Conservation (phyloP, 2,888 invertebrate species). For the Pecten maximus region DNA sequence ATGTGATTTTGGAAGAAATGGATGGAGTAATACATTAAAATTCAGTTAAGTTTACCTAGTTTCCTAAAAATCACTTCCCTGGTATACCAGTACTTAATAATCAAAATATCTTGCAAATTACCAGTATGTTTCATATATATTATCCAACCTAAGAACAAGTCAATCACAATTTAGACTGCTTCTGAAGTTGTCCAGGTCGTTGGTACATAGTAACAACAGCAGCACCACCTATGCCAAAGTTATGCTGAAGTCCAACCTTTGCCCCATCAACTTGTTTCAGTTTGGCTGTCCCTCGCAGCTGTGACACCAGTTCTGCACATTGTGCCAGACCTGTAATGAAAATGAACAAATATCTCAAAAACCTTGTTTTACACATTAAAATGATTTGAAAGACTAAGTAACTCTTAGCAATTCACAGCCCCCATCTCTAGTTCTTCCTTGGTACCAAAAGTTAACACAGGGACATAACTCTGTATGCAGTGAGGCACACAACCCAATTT, state of each 20-base stretch:
- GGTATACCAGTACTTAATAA: too few species aligned
- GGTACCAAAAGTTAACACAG: too few species aligned
- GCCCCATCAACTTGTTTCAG: slow-evolving; percentile 91
- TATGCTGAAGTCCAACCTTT: slow-evolving; percentile 95
- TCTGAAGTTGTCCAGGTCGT: slow-evolving; percentile 56
- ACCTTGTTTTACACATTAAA: too few species aligned
- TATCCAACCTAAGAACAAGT: neutral
- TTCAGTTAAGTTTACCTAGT: too few species aligned
- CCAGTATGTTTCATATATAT: too few species aligned
- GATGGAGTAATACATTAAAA: too few species aligned
- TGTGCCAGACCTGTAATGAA: slow-evolving; percentile 88
- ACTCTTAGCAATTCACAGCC: neutral
- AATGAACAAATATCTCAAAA: neutral
- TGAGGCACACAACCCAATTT: too few species aligned
- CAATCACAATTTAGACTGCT: slow-evolving; percentile 33
- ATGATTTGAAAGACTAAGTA: too few species aligned
- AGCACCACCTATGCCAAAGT: slow-evolving; percentile 96
- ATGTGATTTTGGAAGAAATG: too few species aligned
- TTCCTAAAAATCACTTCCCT: too few species aligned
- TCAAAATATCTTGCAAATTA: too few species aligned
- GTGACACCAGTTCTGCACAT: slow-evolving; percentile 94
- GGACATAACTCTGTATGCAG: too few species aligned
- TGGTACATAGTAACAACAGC: slow-evolving; percentile 96
- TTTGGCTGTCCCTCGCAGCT: slow-evolving; percentile 91
- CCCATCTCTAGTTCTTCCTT: neutral